Conservation (phyloP, 2,113 vertebrate species). For the Tympanuchus pallidicinctus region DNA sequence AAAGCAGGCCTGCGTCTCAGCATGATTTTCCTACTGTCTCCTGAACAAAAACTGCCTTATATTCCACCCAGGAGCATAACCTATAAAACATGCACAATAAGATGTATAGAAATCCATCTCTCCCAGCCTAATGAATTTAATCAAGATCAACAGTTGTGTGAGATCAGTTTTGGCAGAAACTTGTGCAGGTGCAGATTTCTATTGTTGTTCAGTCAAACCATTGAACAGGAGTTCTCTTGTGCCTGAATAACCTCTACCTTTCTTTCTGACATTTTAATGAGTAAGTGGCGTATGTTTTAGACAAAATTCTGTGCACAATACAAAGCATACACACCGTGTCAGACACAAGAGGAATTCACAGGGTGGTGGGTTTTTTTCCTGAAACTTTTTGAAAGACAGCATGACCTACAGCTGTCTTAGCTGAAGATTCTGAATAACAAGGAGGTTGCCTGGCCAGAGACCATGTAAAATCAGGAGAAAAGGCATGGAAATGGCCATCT, state of each 20-base stretch:
- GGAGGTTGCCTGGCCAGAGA: neutral
- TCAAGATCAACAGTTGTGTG: conserved; percentile 65
- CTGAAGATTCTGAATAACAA: neutral
- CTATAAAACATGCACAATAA: conserved; percentile 52
- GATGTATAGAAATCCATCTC: conserved; percentile 64
- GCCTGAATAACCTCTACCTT: conserved; percentile 51
- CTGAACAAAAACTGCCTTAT: conserved; percentile 57
- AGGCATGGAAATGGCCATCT: neutral
- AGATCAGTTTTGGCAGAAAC: conserved; percentile 71
- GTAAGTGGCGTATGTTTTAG: neutral
- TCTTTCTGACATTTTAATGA: conserved; percentile 13
- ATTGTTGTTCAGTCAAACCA: conserved; percentile 45
- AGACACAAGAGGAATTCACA: fast-evolving
- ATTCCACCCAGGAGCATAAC: conserved; percentile 60
- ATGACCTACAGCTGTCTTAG: neutral
- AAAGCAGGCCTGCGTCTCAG: conserved; percentile 62
- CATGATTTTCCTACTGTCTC: conserved; percentile 66
- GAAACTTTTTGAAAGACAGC: neutral
- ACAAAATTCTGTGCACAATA: neutral
- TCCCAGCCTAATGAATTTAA: conserved; percentile 49
- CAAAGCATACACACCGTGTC: neutral
- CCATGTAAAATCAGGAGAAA: neutral
- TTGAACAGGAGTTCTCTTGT: conserved; percentile 63
- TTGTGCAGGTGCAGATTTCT: conserved; percentile 65
- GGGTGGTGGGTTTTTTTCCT: neutral